phyloP scores from a whole-genome alignment of 2,888 invertebrate genomes.

The Drosophila acutilabella region DNA sequence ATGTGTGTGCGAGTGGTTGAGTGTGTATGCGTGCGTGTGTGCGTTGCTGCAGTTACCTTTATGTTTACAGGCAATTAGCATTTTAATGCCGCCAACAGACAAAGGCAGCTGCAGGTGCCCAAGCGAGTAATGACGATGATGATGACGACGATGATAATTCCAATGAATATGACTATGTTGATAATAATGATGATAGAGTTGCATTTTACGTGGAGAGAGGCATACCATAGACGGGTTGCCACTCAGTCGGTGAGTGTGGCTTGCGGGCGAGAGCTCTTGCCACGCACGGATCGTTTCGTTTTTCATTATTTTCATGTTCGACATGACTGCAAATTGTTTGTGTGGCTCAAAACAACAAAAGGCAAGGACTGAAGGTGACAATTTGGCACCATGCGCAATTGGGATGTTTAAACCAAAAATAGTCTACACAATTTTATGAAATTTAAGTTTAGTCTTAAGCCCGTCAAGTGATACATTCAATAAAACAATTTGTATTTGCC shows the following conservation, averaged over 20 bases:
- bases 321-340: conserved; percentile 80
- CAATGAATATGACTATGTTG: conserved; percentile 17
- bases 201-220: conserved; percentile 18
- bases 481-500: conserved; percentile 29
- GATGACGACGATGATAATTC: conserved; percentile 30
- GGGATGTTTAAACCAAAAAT: background rate
- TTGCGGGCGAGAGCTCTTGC: conserved; percentile 11
- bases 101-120: conserved; percentile 71
- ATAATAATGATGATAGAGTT: conserved; percentile 22
- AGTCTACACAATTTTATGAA: conserved; percentile 12
- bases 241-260: conserved; percentile 17
- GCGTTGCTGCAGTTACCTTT: conserved; percentile 67
- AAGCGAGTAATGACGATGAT: conserved; percentile 57
- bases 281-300: conserved; percentile 74
- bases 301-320: conserved; percentile 83
- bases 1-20: conserved; percentile 25
- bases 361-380: background rate
- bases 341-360: conserved; percentile 19
- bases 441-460: background rate
- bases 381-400: background rate
- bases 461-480: background rate
- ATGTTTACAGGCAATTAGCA: conserved; percentile 77
- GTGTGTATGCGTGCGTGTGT: conserved; percentile 24
- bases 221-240: conserved; percentile 5
- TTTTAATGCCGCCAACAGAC: conserved; percentile 72